Base-by-base conservation (phyloP, 1,140 invertebrate genomes). In the Hylaeus anthracinus region DNA sequence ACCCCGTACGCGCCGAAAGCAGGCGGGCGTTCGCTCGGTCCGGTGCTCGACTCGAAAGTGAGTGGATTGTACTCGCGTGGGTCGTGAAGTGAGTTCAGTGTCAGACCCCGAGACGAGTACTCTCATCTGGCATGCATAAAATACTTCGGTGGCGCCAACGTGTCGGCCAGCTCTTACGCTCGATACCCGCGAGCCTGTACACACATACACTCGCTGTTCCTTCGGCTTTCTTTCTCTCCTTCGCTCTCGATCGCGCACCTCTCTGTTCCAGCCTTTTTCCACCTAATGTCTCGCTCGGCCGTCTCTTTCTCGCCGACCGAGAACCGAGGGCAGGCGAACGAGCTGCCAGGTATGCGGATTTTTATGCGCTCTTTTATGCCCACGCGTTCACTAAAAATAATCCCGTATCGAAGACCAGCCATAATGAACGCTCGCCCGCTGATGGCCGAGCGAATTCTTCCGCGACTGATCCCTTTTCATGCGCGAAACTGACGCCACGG, bases 341-440 rank as follows among this genome's bases (percentile, higher is more conserved):
- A 81, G 81, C 85, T 75, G 82, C 76, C 88, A 89, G 88, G 88
- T 89, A 89, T 89, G 88, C 72, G 84, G 83, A 89, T 89, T 88
- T 89, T 89, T 88, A 86, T 88, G 88, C 88, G 84, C 88, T 87
- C 85, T 89, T 89, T 89, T 89, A 88, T 89, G 78, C 88, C 86
- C 88, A 89, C 88, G 88, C 83, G 80, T 73, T 72, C 79, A 89
- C 88, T 89, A 89, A 89, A 89, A 89, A 89, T 89, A 89, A 86
- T 89, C 88, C 83, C 41, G 86, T 84, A 86, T 87, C 81, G 77
- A 85, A 88, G 86, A 81, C 78, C 72, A 66, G 75, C 82, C 60
- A 87, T 83, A 87, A 88, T 78, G 79, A 88, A 88, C 75, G 76
- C 51, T 67, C 39, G 45, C 51, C 39, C 12, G 61, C 64, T 67